phyloP scores from a whole-genome alignment of 2,888 invertebrate species.

The Bugulina stolonifera region DNA sequence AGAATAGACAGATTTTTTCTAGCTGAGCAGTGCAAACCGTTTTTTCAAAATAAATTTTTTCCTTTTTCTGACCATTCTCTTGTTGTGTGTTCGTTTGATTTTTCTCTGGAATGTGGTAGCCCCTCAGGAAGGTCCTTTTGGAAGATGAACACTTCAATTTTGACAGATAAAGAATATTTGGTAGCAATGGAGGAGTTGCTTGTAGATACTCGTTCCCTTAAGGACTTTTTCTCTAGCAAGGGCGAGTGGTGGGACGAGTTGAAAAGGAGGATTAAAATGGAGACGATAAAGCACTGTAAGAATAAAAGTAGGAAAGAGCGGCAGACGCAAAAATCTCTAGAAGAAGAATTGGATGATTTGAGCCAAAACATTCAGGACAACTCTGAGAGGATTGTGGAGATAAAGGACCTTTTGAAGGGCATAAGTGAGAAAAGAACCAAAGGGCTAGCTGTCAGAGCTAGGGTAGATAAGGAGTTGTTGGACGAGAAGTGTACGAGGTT shows the following conservation, averaged over 20 bases:
- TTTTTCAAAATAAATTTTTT: background rate
- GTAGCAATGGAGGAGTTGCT: background rate
- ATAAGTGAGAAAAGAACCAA: too few relatives aligned
- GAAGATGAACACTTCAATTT: background rate
- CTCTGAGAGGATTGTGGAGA: background rate
- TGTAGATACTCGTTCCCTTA: background rate
- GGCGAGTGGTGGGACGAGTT: background rate
- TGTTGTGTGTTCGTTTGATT: background rate
- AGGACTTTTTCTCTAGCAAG: background rate
- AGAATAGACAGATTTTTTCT: background rate
- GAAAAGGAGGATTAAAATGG: background rate
- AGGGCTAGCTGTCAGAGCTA: background rate
- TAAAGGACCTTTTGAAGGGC: too few relatives aligned
- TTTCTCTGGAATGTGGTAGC: background rate
- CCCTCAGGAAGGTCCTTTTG: background rate
- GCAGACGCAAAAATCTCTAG: too few relatives aligned
- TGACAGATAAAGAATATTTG: background rate
- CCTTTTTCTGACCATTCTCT: background rate
- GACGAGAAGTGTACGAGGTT: conserved; percentile 5
- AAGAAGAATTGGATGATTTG: too few relatives aligned
- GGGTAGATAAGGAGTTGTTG: background rate
- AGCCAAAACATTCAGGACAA: background rate
- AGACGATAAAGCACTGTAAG: background rate
- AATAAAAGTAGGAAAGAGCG: background rate
- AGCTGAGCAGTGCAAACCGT: too few relatives aligned